Percentiles rank a stretch among this genome's conserved stretches.
Evolutionary conservation across 1,140 invertebrate species (phyloP).

Genomic region (Drusus annulatus): DNA sequence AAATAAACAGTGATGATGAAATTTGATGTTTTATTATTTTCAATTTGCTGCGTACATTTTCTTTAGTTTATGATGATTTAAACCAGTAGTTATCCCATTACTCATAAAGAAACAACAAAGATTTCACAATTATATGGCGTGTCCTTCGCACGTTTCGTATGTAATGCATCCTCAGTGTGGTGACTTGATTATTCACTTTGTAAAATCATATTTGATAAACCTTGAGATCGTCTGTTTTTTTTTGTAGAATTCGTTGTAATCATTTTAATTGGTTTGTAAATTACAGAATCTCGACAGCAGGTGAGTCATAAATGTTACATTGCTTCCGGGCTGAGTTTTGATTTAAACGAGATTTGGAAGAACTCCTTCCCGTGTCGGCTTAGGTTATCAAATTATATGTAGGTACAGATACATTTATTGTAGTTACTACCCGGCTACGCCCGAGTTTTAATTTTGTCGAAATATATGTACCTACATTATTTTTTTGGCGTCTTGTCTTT

Average conservation of each 20-base stretch:
- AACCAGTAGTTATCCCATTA: too few relatives aligned
- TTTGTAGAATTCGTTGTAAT: neutral
- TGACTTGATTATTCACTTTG: neutral
- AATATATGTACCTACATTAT: too few relatives aligned
- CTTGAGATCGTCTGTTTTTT: neutral
- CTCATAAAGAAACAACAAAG: too few relatives aligned
- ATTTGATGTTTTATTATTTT: too few relatives aligned
- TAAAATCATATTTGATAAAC: conserved; percentile 10
- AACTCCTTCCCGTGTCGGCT: neutral
- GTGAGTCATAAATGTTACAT: neutral
- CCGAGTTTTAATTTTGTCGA: too few relatives aligned
- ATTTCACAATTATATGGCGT: neutral
- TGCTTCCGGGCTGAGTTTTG: conserved; percentile 4
- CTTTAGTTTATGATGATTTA: too few relatives aligned
- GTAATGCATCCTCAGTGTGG: neutral
- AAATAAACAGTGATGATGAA: too few relatives aligned
- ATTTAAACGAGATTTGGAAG: neutral
- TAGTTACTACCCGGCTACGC: too few relatives aligned
- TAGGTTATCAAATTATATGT: too few relatives aligned
- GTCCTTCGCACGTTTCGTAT: neutral
- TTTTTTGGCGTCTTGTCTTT: too few relatives aligned
- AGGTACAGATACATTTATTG: too few relatives aligned
- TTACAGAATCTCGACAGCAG: conserved; percentile 10
- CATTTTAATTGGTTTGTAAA: conserved; percentile 29
- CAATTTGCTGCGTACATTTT: too few relatives aligned